These are phyloP conservation scores for Ormia ochracea DNA, from an alignment of 2,888 invertebrate genomes.

Conservation along the genomic window DNA sequence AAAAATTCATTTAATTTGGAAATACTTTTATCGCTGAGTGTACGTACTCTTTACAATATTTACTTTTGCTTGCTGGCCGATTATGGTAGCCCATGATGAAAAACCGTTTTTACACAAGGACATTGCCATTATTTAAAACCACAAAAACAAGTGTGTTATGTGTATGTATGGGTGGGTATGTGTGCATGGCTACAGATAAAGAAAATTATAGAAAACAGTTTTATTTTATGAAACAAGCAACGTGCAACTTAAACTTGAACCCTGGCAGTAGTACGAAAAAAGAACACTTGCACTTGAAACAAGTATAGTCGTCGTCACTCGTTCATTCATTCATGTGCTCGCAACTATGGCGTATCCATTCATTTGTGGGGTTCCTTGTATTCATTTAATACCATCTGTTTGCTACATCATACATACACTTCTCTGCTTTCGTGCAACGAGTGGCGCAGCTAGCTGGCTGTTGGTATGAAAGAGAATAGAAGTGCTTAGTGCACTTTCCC, in stretches of 20 bases:
- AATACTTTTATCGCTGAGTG: no score
- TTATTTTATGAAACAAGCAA: constrained; percentile 7
- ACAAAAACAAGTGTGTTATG: neutral
- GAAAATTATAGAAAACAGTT: neutral
- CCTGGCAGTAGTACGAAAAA: constrained; percentile 53
- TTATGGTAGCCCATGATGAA: constrained; percentile 71
- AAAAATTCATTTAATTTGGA: no score
- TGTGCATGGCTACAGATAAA: no score
- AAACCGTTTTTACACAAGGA: constrained; percentile 77
- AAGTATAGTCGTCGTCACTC: neutral
- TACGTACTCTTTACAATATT: no score
- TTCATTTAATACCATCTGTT: no score
- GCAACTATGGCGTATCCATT: neutral
- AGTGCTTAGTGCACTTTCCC: neutral
- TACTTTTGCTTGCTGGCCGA: constrained; percentile 22
- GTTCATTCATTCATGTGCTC: neutral
- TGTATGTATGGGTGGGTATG: no score
- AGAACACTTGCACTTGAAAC: constrained; percentile 62
- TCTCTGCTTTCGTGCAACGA: neutral
- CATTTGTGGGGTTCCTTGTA: neutral
- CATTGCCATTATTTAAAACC: constrained; percentile 71
- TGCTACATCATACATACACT: no score
- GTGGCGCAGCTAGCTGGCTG: neutral
- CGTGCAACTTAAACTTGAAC: constrained; percentile 47
- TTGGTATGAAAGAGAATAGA: neutral